A percentile compares a stretch with the other conserved stretches of the same genome.
Conservation (phyloP, 2,113 vertebrate species). For the Python bivittatus region DNA sequence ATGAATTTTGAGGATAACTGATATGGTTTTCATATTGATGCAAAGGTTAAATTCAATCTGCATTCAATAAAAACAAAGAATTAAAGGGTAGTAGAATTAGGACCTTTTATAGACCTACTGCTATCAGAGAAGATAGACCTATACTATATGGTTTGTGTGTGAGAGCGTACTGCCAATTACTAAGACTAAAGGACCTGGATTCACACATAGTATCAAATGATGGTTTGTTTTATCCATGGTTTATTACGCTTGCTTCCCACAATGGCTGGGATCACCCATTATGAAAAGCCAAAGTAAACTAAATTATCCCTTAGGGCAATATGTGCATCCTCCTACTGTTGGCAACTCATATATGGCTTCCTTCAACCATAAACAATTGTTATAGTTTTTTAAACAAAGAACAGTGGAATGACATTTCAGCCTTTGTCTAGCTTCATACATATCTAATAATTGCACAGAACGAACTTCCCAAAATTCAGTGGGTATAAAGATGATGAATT, state of each 20-base stretch:
- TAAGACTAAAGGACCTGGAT: background rate
- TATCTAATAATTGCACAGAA: constrained; percentile 52
- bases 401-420: constrained; percentile 18
- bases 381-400: constrained; percentile 19
- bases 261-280: background rate
- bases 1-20: too few species aligned
- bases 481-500: constrained; percentile 84
- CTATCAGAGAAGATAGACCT: background rate
- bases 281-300: background rate
- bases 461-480: constrained; percentile 80
- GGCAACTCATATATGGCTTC: background rate
- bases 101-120: background rate
- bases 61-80: too few species aligned
- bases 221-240: background rate
- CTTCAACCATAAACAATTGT: background rate
- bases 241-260: background rate
- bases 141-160: background rate
- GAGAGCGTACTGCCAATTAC: background rate
- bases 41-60: too few species aligned
- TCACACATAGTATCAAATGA: background rate
- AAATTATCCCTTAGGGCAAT: background rate
- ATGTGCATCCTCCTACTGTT: background rate
- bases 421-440: constrained; percentile 33
- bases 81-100: background rate
- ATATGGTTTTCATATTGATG: too few species aligned